A percentile compares a stretch with the other conserved stretches of the same genome.
phyloP scores from a whole-genome alignment of 2,797 vertebrate genomes.

The Tolypeutes matacus region DNA sequence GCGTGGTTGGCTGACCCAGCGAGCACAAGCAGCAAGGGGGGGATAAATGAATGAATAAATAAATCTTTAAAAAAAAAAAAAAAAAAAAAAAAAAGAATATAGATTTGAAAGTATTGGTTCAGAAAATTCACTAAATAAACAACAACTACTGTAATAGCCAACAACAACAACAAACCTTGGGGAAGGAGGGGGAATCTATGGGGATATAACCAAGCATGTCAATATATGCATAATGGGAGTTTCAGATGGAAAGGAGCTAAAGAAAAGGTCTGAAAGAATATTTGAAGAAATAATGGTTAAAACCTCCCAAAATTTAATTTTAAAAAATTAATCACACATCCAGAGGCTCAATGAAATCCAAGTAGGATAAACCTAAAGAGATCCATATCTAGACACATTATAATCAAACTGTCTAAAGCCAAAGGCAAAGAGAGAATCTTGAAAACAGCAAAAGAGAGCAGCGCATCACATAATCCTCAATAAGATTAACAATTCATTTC shows the following conservation, averaged over 20 bases:
- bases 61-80: too few relatives aligned
- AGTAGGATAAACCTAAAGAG: conserved; percentile 25
- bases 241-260: neutral
- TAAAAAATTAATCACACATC: conserved; percentile 16
- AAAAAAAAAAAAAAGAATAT: too few relatives aligned
- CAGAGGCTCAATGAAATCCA: conserved; percentile 21
- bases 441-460: neutral
- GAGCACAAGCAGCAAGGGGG: too few relatives aligned
- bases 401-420: neutral
- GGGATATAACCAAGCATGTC: neutral
- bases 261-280: neutral
- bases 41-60: too few relatives aligned
- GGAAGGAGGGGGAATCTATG: neutral
- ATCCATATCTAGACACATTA: neutral
- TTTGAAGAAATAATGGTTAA: conserved; percentile 8
- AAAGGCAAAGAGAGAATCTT: neutral
- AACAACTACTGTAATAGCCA: neutral
- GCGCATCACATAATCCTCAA: neutral
- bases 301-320: conserved; percentile 12
- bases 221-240: neutral
- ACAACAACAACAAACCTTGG: neutral
- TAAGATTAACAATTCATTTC: neutral
- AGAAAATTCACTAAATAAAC: conserved; percentile 37
- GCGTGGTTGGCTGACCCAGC: too few relatives aligned
- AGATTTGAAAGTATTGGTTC: conserved; percentile 8